Evolutionary conservation across 2,888 invertebrate genomes (phyloP).

Genomic region (Ommatoiulus sabulosus): DNA sequence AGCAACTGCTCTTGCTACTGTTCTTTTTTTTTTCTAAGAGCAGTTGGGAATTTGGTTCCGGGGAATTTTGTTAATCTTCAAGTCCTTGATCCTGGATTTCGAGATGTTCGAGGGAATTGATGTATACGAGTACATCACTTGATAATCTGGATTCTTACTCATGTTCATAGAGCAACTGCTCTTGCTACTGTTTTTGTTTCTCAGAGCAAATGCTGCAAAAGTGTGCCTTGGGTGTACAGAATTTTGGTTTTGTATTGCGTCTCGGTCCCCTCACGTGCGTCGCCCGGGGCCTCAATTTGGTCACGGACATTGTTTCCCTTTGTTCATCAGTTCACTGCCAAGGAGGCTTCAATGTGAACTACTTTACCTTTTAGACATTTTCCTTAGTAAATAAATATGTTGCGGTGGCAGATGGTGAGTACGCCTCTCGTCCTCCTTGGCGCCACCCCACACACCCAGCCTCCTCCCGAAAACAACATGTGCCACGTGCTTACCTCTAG

Average conservation of each 20-base stretch:
- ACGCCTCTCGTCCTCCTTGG: not conserved
- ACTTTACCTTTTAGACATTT: not conserved
- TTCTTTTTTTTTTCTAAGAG: too few species aligned
- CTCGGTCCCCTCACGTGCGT: too few species aligned
- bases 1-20: too few species aligned
- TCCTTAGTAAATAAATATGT: not conserved
- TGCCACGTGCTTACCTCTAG: not conserved
- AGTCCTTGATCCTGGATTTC: too few species aligned
- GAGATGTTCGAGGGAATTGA: too few species aligned
- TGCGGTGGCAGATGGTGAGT: not conserved
- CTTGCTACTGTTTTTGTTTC: not conserved
- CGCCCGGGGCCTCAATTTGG: not conserved
- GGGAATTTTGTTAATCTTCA: too few species aligned
- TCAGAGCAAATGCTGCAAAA: not conserved
- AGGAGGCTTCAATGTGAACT: not conserved
- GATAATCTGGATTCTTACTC: too few species aligned
- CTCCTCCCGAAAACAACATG: not conserved
- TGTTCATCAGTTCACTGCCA: not conserved
- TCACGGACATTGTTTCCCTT: not conserved
- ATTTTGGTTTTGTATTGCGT: too few species aligned
- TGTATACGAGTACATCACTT: too few species aligned
- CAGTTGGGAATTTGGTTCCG: too few species aligned
- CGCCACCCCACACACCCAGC: not conserved
- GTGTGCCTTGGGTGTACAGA: too few species aligned
- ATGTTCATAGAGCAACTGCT: not conserved